A percentile compares a stretch with the other conserved stretches of the same genome.
Evolutionary conservation across 2,113 vertebrate genomes (phyloP).

Genomic region (Setophaga petechia): DNA sequence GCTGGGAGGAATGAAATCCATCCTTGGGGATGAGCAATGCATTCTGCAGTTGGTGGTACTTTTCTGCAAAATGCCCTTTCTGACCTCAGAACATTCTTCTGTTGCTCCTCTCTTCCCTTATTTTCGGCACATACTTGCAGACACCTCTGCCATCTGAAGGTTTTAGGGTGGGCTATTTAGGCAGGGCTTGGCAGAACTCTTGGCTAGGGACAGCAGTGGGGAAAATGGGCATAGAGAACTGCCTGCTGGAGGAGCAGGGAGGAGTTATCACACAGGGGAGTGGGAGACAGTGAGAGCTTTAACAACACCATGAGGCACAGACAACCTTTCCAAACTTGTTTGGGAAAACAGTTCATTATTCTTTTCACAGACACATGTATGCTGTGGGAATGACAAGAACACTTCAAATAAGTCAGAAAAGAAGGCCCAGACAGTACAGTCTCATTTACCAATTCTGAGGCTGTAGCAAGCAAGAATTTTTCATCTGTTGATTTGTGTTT

Average conservation of each 20-base stretch:
- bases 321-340: background rate
- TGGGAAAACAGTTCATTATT: background rate
- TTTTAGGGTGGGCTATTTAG: background rate
- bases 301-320: background rate
- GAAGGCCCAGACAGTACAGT: background rate
- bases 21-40: background rate
- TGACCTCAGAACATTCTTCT: background rate
- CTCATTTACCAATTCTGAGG: background rate
- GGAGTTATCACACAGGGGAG: fast-evolving
- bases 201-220: background rate
- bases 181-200: background rate
- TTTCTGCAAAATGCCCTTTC: background rate
- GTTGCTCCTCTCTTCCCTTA: background rate
- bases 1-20: background rate
- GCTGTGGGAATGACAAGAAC: background rate
- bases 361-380: background rate
- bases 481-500: background rate
- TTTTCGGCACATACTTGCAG: background rate
- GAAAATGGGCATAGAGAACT: background rate
- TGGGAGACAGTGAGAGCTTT: background rate
- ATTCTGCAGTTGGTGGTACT: background rate
- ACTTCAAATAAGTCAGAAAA: background rate
- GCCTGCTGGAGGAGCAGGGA: background rate
- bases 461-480: background rate
- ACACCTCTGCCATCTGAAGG: background rate